Evolutionary conservation across 2,797 vertebrate species (phyloP).

Genomic region (Hoplostethus mediterraneus): DNA sequence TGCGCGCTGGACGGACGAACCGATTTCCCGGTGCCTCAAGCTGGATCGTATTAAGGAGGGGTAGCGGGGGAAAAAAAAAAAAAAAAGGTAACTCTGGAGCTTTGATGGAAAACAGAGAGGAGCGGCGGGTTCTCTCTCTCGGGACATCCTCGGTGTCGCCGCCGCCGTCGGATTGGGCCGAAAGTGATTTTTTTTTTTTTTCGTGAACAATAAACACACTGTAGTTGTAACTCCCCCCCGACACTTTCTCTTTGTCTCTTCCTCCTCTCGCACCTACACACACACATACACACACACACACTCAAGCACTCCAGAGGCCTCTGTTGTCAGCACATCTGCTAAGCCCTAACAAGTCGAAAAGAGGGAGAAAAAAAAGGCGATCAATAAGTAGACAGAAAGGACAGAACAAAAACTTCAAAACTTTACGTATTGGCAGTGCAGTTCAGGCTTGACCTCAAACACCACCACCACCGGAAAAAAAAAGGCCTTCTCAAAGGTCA

Average conservation of each 20-base stretch:
- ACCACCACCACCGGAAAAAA: not conserved
- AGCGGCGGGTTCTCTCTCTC: constrained; percentile 41
- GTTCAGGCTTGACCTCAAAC: constrained; percentile 13
- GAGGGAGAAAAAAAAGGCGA: not conserved
- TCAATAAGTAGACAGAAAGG: not conserved
- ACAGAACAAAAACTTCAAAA: not conserved
- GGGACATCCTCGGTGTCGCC: constrained; percentile 36
- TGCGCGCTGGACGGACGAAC: constrained; percentile 64
- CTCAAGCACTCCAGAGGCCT: not conserved
- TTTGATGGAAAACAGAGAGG: constrained; percentile 71
- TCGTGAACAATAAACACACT: constrained; percentile 43
- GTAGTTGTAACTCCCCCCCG: constrained; percentile 23
- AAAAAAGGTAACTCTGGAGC: constrained; percentile 58
- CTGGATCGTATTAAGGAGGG: constrained; percentile 47
- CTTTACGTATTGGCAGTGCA: not conserved
- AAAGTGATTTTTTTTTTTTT: constrained; percentile 29
- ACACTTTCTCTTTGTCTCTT: constrained; percentile 5
- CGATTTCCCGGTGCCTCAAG: constrained; percentile 54
- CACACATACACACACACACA: constrained; percentile 12
- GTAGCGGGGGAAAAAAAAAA: constrained; percentile 26
- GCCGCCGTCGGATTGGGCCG: constrained; percentile 31
- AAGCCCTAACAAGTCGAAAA: constrained; percentile 37
- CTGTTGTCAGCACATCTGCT: constrained; percentile 43
- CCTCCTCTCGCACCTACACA: not conserved
- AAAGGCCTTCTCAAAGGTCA: not conserved